Base-by-base conservation (phyloP, 2,797 vertebrate genomes). In the Cynopterus sphinx region DNA sequence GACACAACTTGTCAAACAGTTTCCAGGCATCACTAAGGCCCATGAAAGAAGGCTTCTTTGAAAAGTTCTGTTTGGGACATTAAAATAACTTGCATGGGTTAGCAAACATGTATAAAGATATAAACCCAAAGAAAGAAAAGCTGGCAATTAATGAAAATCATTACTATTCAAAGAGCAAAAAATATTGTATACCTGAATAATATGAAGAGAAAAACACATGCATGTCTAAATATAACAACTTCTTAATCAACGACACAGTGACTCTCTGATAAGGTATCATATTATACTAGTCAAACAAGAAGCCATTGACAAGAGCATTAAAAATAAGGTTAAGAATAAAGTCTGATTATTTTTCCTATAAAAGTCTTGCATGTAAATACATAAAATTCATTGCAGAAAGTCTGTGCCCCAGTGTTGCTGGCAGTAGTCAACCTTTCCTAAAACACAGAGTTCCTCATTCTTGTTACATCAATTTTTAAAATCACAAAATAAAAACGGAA, bases 201-300 rank as follows among this genome's bases (percentile, higher is more conserved):
- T 94, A 97, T 70, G 61, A 96, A 97, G 94, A 95, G 74, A 92
- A 71, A 97, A 95, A 96, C 73, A 96, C 49, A 89, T 94, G 71
- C 95, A 97, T 86, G 92, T 98, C 98, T 98, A 98, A 98, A 98
- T 98, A 98, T 97, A 98, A 98, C 87, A 96, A 97, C 79, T 95
- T 98, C 97, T 97, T 94, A 97, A 97, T 95, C 88, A 94, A 92
- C 55, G 75, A 94, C 95, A 87, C 61, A 96, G 96, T 90, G 49
- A 16, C 95, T 94, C 90, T 97, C 81, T 95, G 92, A 92, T 97
- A 98, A 71, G 87, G 91, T 83, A 97, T 96, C 92, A 95, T 93
- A 92, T 95, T 96, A 97, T 94, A 94, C 65, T 63, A 96, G 83
- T 86, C 78, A 97, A 93, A 92, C 61, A 97, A 78, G 84, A 88